Percentiles rank a stretch among this genome's conserved stretches.
These are phyloP conservation scores for Stegana nigrithorax DNA, from an alignment of 2,888 invertebrate species.

Conservation along the genomic window DNA sequence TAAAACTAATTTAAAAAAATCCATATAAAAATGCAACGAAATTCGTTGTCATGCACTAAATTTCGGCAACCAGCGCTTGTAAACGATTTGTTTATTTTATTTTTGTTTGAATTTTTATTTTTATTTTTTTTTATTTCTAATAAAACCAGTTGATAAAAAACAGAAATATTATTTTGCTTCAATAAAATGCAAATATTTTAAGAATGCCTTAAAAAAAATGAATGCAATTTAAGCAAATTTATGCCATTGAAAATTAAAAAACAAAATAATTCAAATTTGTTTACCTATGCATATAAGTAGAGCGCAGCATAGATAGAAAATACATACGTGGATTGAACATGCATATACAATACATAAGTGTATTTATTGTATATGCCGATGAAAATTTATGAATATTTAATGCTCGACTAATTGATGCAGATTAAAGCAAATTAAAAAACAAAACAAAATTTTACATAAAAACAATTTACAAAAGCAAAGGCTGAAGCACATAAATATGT, in stretches of 20 bases:
- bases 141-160: too few species aligned
- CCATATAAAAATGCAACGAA: too few species aligned
- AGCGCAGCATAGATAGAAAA: not conserved
- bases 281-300: not conserved
- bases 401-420: conserved; percentile 52
- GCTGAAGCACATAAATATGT: conserved; percentile 1
- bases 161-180: too few species aligned
- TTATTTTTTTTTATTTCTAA: too few species aligned
- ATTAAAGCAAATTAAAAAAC: conserved; percentile 38
- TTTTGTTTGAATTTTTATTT: too few species aligned
- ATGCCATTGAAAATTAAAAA: not conserved
- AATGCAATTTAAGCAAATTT: too few species aligned
- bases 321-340: not conserved
- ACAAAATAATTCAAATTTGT: not conserved
- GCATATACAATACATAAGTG: not conserved
- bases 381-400: conserved; percentile 51
- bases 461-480: conserved; percentile 38
- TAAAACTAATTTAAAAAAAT: too few species aligned
- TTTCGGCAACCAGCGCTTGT: too few species aligned
- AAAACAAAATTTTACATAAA: conserved; percentile 24
- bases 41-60: too few species aligned
- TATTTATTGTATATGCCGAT: not conserved
- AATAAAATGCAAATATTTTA: too few species aligned
- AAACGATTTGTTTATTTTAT: too few species aligned
- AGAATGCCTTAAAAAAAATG: too few species aligned